Conservation (phyloP, 2,113 vertebrate genomes). For the Rhynchomys soricoides region DNA sequence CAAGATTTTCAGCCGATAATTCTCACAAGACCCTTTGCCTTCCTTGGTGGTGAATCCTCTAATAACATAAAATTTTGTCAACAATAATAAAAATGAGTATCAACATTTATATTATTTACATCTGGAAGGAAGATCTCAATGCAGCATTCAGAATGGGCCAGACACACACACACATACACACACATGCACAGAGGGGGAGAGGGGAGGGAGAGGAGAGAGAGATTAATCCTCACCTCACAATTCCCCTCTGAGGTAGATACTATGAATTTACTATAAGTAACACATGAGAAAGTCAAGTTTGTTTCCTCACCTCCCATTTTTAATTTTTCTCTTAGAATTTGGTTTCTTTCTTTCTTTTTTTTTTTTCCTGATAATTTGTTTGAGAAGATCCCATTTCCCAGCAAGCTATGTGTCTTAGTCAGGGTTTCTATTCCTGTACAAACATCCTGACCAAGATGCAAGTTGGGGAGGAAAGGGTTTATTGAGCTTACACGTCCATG, state of each 20-base stretch:
- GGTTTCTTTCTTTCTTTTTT: background rate
- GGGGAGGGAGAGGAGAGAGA: too few relatives aligned
- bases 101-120: background rate
- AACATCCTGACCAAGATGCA: too few relatives aligned
- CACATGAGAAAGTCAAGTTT: constrained; percentile 28
- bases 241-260: background rate
- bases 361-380: constrained; percentile 24
- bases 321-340: background rate
- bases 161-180: background rate
- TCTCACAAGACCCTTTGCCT: background rate
- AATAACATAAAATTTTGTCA: background rate
- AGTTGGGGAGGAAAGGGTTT: too few relatives aligned
- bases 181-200: too few relatives aligned
- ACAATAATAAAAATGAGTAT: background rate
- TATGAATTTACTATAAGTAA: background rate
- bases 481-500: too few relatives aligned
- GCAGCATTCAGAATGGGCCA: background rate
- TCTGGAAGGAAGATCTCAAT: background rate
- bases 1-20: constrained; percentile 3
- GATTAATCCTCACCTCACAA: background rate
- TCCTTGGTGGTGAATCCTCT: constrained; percentile 2
- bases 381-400: background rate
- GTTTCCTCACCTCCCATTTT: constrained; percentile 25
- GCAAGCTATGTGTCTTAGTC: too few relatives aligned
- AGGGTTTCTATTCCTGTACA: too few relatives aligned